Base-by-base conservation (phyloP, 2,797 vertebrate genomes). In the Crenuchus spilurus region DNA sequence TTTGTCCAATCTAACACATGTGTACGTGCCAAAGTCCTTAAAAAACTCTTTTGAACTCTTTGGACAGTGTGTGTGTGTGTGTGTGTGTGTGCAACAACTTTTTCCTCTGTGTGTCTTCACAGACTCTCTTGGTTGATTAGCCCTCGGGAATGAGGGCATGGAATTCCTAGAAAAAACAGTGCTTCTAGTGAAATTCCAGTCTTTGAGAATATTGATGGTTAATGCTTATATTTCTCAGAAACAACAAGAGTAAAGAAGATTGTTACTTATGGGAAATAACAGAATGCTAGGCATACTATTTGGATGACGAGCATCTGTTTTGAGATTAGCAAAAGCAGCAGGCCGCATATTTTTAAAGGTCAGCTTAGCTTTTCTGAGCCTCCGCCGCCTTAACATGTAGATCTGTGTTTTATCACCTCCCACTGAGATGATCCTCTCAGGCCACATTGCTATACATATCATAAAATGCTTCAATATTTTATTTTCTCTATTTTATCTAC, bases 111-210 rank as follows among this genome's bases (percentile, higher is more conserved):
- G 4, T 48, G 31, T 60, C 41, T 65, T 42, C 18, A 6, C 41
- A 33, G 58, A 64, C 70, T 16, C 74, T 63, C 62, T 14, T 8
- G 9, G 52, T 46, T 61, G 24, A 42, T 52, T 70, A 42, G 28
- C 28, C 42, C 18, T 76, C 39, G 71, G 65, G 67, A 64, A 78
- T 80, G 74, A 80, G 65, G 58, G 65, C 70, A 31, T 70, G n/a
- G 20, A 61, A 70, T 80, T 72, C 52, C 42, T 26, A 37, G 67
- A 58, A 74, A 37, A 33, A 70, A 66, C 46, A 41, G 6, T 18
- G 22, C 61, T 28, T 70, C 35, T 44, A 20, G 49, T 48, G 49
- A 76, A 63, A 67, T 68, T 55, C 46, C 42, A 49, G 13, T 54
- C 48, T 64, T 48, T n/a, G 35, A 62, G 46, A 55, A 39, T 20